phyloP scores from a whole-genome alignment of 92 coral and sea anemone genomes.

The Meandrina meandrites region DNA sequence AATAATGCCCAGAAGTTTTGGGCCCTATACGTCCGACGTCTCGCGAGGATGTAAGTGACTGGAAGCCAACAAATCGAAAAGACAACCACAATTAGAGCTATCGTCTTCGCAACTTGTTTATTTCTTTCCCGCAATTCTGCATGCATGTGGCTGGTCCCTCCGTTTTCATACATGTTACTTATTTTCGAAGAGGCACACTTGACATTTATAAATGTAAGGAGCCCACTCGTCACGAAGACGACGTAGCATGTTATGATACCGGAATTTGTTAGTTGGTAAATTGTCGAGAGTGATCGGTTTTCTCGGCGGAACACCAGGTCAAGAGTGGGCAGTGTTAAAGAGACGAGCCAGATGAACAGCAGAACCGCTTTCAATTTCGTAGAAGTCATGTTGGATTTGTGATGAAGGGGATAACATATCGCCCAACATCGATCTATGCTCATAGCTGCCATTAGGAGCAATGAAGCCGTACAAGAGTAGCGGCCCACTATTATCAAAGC shows the following conservation, averaged over 20 bases:
- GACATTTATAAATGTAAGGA: background rate
- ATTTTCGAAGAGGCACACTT: background rate
- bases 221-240: background rate
- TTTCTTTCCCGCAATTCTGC: slow-evolving; percentile 15
- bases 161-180: background rate
- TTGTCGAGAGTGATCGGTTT: background rate
- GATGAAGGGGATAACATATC: background rate
- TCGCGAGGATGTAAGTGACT: background rate
- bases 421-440: slow-evolving; percentile 36
- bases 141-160: background rate
- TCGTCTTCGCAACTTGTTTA: slow-evolving; percentile 28
- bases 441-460: background rate
- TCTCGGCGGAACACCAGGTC: background rate
- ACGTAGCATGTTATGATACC: background rate
- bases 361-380: background rate
- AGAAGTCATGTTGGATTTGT: slow-evolving; percentile 24
- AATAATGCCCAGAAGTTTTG: background rate
- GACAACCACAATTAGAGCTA: background rate
- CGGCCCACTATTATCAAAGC: background rate
- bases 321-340: background rate
- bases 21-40: no score
- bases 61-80: slow-evolving; percentile 28
- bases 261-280: background rate
- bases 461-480: slow-evolving; percentile 3
- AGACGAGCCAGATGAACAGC: slow-evolving; percentile 6